These are phyloP conservation scores for Montipora sp. DNA, from an alignment of 64 coral and sea anemone genomes.

Conservation along the genomic window DNA sequence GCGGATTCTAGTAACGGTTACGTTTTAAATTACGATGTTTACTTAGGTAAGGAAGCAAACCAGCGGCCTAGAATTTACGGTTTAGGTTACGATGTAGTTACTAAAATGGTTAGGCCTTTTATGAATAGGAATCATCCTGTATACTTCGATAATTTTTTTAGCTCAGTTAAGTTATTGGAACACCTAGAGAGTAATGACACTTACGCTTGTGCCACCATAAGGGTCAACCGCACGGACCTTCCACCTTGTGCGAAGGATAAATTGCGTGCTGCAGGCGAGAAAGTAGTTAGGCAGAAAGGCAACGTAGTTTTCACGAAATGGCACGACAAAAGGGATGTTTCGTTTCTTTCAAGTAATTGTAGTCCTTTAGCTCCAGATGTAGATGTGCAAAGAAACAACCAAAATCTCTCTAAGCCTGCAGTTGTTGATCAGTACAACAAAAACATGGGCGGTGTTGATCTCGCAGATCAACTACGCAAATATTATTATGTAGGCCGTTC, in stretches of 20 bases:
- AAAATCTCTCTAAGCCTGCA: not conserved
- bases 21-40: slow-evolving; percentile 12
- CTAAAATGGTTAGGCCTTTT: not conserved
- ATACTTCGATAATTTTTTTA: slow-evolving; percentile 38
- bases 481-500: too few relatives aligned
- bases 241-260: slow-evolving; percentile 35
- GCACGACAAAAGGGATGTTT: slow-evolving; percentile 37
- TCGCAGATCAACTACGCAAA: too few relatives aligned
- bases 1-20: slow-evolving; percentile 29
- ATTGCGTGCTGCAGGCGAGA: not conserved
- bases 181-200: slow-evolving; percentile 48
- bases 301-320: slow-evolving; percentile 22
- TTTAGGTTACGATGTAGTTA: slow-evolving; percentile 24
- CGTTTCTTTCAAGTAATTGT: slow-evolving; percentile 21
- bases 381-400: not conserved
- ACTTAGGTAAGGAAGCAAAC: not conserved
- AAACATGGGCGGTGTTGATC: too few relatives aligned
- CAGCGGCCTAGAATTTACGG: slow-evolving; percentile 10
- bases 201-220: slow-evolving; percentile 44
- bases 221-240: slow-evolving; percentile 38
- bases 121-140: slow-evolving; percentile 28
- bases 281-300: slow-evolving; percentile 15
- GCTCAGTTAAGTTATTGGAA: slow-evolving; percentile 24
- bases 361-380: slow-evolving; percentile 20
- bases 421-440: not conserved